Evolutionary conservation across 2,888 invertebrate species (phyloP), one percentile per base, ranked within the genome.

Genomic region (Matsumyia berberina): DNA sequence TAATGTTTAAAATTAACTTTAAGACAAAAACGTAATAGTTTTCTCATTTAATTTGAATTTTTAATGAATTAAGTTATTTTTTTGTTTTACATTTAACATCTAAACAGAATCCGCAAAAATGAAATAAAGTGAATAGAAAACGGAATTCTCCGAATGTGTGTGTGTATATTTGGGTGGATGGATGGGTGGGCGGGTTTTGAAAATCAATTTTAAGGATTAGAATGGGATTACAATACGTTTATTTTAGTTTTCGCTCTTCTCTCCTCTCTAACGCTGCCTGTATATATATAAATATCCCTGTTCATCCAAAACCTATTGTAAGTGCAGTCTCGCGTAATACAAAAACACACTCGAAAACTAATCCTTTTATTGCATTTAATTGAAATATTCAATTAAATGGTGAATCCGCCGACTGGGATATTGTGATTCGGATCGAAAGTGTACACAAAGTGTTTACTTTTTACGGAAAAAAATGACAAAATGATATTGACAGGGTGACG

Each of bases 201-300:
- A 73, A 73, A 83, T 83, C 73, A 69, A 79, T 79, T 85, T 79
- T 74, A 70, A 51, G 51, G 29, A 53, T 35, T 51, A 60, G 35
- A 72, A 53, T 0, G 12, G 31, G 15, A 69, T 37, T 44, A 17
- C 69, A 42, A 42, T 37, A 9, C 1, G 66, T 24, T 24, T 17
- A 44, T 15, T 57, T 57, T 58, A 24, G 17, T 39, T 11, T 49
- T 44, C n/a, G 44, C 31, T 24, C 0, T 15, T 24, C 42, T 2
- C 12, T 33, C 5, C 8, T 11, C 46, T 31, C 6, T 33, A 11
- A 37, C 46, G 29, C 8, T 58, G 0, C 35, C 9, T 35, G 11
- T 35, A 24, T 15, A 15, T 24, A 57, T 1, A 57, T 58, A 51
- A 51, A 62, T 31, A 39, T 24, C 58, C 29, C 4, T 60, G 42